Conservation (phyloP, 2,797 vertebrate genomes). For the Amblyraja radiata region DNA sequence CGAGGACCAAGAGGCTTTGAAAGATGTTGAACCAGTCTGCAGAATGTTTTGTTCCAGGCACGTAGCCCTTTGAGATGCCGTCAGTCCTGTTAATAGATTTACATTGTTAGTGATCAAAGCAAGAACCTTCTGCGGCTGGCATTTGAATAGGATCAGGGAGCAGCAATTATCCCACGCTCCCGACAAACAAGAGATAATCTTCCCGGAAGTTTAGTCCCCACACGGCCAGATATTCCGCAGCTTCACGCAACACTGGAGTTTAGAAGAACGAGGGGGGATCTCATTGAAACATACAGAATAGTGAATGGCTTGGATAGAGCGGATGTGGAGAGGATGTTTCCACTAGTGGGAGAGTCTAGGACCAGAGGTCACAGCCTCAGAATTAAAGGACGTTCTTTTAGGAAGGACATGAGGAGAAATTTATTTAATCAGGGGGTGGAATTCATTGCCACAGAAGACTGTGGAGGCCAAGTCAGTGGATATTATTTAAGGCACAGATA, state of each 20-base stretch:
- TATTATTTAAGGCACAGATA: no score
- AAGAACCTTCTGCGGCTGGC: not conserved
- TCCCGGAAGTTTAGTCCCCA: not conserved
- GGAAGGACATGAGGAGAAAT: no score
- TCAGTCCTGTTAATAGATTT: not conserved
- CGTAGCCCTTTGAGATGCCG: not conserved
- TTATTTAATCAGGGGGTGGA: no score
- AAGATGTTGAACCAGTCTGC: not conserved
- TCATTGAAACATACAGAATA: no score
- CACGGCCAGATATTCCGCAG: not conserved
- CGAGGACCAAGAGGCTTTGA: not conserved
- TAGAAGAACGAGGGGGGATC: no score
- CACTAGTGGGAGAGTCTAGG: no score
- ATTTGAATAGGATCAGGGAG: not conserved
- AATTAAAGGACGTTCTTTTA: no score
- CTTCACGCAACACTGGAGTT: not conserved
- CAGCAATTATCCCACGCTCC: not conserved
- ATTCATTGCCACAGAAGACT: no score
- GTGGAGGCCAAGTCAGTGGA: no score
- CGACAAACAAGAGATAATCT: not conserved
- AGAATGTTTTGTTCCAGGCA: not conserved
- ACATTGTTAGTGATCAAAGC: not conserved
- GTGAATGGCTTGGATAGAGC: no score
- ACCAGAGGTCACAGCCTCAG: no score
- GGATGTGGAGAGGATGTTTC: no score